These are phyloP conservation scores for Micrasema longulum DNA, from an alignment of 1,140 invertebrate genomes.

Conservation along the genomic window DNA sequence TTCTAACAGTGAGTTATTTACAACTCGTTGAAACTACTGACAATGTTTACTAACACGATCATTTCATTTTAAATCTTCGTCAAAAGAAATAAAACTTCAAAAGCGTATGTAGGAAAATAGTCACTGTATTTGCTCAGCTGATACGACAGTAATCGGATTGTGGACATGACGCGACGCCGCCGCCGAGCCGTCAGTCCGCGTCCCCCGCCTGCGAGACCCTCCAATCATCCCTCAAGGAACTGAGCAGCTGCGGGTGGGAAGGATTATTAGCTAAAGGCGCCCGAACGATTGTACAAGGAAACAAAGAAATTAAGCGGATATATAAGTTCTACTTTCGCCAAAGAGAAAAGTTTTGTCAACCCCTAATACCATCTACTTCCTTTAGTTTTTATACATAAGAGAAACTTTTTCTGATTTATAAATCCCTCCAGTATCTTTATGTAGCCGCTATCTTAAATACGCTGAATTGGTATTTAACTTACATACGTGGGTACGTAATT, in stretches of 20 bases:
- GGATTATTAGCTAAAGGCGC: slow-evolving; percentile 34
- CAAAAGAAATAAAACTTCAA: too few relatives aligned
- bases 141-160: slow-evolving; percentile 31
- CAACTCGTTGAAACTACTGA: too few relatives aligned
- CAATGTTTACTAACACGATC: too few relatives aligned
- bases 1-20: too few relatives aligned
- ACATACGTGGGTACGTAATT: too few relatives aligned
- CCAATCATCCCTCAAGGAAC: too few relatives aligned
- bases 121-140: slow-evolving; percentile 26
- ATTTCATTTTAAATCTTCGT: too few relatives aligned
- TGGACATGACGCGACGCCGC: slow-evolving; percentile 12
- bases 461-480: too few relatives aligned
- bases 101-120: slow-evolving; percentile 2
- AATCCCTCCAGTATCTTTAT: slow-evolving; percentile 10
- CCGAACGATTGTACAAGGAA: slow-evolving; percentile 31
- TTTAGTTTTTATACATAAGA: not conserved
- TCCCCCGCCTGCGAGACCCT: not conserved
- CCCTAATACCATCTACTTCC: not conserved
- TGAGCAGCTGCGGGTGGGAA: not conserved
- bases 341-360: slow-evolving; percentile 36
- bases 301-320: slow-evolving; percentile 34
- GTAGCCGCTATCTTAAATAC: slow-evolving; percentile 1
- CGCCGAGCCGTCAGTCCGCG: not conserved
- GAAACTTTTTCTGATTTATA: slow-evolving; percentile 20
- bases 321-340: not conserved